These are phyloP conservation scores for Drosophila dives DNA, from an alignment of 2,888 invertebrate species.

Conservation along the genomic window DNA sequence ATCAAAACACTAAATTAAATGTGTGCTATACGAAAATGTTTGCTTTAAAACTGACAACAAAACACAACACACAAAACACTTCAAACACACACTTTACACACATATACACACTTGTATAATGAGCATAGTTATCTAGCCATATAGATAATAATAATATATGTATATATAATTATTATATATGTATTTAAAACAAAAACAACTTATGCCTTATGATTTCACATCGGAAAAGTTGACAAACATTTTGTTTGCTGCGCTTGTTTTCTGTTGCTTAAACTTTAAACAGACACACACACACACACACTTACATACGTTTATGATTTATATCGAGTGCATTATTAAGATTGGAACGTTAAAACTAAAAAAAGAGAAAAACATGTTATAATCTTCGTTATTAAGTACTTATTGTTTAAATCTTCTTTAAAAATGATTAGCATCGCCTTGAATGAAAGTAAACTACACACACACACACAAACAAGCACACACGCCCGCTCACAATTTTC, in stretches of 20 bases:
- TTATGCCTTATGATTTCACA: constrained; percentile 43
- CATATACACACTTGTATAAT: constrained; percentile 38
- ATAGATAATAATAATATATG: constrained; percentile 48
- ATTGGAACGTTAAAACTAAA: constrained; percentile 35
- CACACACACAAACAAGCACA: constrained; percentile 23
- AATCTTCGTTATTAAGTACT: constrained; percentile 78
- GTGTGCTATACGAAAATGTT: constrained; percentile 59
- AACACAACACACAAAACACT: not conserved
- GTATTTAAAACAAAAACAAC: constrained; percentile 13
- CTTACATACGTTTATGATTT: constrained; percentile 38
- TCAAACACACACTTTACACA: constrained; percentile 28
- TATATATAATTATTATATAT: constrained; percentile 35
- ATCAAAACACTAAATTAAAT: constrained; percentile 25
- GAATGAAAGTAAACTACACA: constrained; percentile 36
- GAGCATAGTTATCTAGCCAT: constrained; percentile 69
- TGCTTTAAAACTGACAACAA: constrained; percentile 46
- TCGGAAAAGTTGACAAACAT: constrained; percentile 28
- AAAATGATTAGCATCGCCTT: constrained; percentile 40
- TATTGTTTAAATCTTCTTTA: constrained; percentile 73
- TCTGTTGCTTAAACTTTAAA: constrained; percentile 45
- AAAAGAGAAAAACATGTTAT: constrained; percentile 65
- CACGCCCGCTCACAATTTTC: constrained; percentile 39
- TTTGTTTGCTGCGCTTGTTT: constrained; percentile 58
- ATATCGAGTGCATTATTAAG: constrained; percentile 59
- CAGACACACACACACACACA: not conserved